A percentile compares a stretch with the other conserved stretches of the same genome.
phyloP scores from a whole-genome alignment of 2,888 invertebrate species.

The Limenitis camilla region DNA sequence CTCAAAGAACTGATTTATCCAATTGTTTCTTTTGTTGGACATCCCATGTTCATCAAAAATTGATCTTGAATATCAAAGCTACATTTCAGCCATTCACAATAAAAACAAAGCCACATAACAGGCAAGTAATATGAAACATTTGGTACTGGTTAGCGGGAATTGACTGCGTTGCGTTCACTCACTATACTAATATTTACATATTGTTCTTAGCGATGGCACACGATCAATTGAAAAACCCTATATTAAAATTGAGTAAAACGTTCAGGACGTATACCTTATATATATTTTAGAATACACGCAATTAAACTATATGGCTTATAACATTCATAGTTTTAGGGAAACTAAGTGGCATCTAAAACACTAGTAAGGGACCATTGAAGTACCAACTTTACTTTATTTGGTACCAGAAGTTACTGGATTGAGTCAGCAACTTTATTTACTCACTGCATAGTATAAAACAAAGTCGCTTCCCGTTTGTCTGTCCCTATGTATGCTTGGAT shows the following conservation, averaged over 20 bases:
- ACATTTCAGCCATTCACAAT: neutral
- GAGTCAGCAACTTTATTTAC: too few relatives aligned
- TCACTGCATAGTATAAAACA: too few relatives aligned
- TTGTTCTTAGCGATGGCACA: slow-evolving; percentile 61
- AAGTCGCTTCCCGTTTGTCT: too few relatives aligned
- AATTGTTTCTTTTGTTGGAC: too few relatives aligned
- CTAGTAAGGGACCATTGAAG: too few relatives aligned
- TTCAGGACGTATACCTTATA: slow-evolving; percentile 11
- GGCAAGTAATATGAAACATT: slow-evolving; percentile 27
- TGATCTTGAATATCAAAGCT: neutral
- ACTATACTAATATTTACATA: slow-evolving; percentile 45
- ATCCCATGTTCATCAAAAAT: too few relatives aligned
- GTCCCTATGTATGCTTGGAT: too few relatives aligned
- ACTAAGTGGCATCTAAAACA: neutral
- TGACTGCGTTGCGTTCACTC: slow-evolving; percentile 60
- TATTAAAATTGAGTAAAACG: slow-evolving; percentile 5
- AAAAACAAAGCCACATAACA: slow-evolving; percentile 1
- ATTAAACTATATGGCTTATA: neutral
- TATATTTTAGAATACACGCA: slow-evolving; percentile 5
- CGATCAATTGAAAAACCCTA: slow-evolving; percentile 25
- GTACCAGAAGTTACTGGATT: too few relatives aligned
- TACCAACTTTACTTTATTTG: too few relatives aligned
- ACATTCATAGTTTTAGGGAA: too few relatives aligned
- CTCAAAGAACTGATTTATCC: too few relatives aligned
- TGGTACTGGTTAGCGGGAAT: slow-evolving; percentile 45